These are phyloP conservation scores for Bungarus multicinctus DNA, from an alignment of 2,113 vertebrate genomes.

Conservation along the genomic window DNA sequence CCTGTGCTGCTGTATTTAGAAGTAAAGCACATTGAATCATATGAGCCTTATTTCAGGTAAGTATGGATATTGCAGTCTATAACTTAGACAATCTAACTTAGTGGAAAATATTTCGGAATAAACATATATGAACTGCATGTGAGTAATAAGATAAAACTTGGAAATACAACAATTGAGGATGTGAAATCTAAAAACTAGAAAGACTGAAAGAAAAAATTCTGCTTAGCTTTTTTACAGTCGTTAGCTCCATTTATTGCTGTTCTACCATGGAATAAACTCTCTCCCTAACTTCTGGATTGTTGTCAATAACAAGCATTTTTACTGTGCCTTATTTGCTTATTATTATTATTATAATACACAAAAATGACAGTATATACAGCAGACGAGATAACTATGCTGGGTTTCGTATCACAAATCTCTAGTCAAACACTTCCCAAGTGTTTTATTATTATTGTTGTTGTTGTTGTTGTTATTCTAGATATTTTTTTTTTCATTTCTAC, in stretches of 20 bases:
- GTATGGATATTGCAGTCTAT: not conserved
- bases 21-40: not conserved
- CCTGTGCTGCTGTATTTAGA: not conserved
- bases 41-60: not conserved
- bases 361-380: too few species aligned
- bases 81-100: not conserved
- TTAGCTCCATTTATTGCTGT: constrained; percentile 6
- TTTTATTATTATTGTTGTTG: too few species aligned
- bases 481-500: constrained; percentile 13
- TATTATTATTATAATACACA: too few species aligned
- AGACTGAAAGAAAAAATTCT: not conserved
- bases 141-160: constrained; percentile 19
- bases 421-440: too few species aligned
- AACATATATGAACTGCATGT: not conserved
- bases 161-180: constrained; percentile 15
- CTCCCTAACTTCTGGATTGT: constrained; percentile 45
- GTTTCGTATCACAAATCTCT: too few species aligned
- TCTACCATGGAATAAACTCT: not conserved
- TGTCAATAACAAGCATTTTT: constrained; percentile 21
- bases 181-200: not conserved
- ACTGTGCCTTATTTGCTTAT: constrained; percentile 62
- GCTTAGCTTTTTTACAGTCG: not conserved
- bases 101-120: not conserved
- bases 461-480: constrained; percentile 54
- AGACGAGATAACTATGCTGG: too few species aligned